These are phyloP conservation scores for Pristionchus mayeri DNA, from an alignment of 2,888 invertebrate genomes.

Conservation along the genomic window DNA sequence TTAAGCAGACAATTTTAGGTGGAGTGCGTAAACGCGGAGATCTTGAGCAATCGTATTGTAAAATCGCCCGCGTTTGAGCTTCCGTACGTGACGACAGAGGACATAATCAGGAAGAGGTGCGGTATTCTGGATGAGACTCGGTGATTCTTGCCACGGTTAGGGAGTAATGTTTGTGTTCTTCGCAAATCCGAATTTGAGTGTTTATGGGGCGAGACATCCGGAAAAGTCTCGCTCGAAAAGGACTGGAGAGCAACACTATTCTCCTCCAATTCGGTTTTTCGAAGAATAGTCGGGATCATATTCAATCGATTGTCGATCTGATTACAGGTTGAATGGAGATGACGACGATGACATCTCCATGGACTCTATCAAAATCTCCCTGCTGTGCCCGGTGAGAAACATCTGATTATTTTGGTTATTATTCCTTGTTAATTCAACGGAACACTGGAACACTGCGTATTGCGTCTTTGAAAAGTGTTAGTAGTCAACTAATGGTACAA, in stretches of 20 bases:
- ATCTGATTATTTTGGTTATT: not conserved
- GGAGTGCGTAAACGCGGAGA: constrained; percentile 87
- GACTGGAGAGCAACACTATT: no score
- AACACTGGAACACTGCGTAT: not conserved
- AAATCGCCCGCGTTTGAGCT: constrained; percentile 82
- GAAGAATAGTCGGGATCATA: not conserved
- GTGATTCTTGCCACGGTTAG: no score
- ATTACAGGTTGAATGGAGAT: constrained; percentile 79
- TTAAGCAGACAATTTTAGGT: no score
- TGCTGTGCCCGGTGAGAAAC: constrained; percentile 93
- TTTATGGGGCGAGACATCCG: no score
- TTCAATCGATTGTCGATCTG: not conserved
- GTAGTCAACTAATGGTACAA: no score
- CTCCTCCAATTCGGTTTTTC: no score
- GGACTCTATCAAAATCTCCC: constrained; percentile 91
- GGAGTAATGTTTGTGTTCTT: no score
- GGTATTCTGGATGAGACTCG: no score
- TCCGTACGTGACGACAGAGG: constrained; percentile 44
- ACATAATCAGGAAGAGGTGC: constrained; percentile 41
- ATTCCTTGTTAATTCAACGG: not conserved
- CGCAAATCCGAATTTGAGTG: no score
- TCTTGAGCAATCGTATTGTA: constrained; percentile 87
- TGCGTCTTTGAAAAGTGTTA: not conserved
- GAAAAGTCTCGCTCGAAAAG: no score
- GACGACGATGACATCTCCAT: constrained; percentile 96